Percentiles rank a stretch among this genome's conserved stretches.
These are phyloP conservation scores for Sisyra nigra DNA, from an alignment of 2,888 invertebrate species.

Conservation along the genomic window DNA sequence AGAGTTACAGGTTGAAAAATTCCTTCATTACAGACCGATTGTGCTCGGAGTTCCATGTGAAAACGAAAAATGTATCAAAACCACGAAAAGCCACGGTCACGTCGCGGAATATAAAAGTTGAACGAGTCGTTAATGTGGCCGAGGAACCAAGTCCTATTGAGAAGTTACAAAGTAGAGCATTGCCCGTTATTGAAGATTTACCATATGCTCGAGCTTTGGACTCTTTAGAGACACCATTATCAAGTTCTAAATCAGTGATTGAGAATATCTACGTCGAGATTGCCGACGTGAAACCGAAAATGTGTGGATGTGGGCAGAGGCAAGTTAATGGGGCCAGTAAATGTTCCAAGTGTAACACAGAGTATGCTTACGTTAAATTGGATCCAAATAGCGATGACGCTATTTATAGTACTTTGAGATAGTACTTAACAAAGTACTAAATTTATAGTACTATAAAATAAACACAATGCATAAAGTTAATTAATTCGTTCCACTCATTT, in stretches of 20 bases:
- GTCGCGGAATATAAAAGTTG: constrained; percentile 14
- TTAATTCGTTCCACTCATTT: no score
- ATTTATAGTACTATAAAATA: no score
- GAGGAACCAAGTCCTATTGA: constrained; percentile 24
- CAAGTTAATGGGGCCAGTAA: background rate
- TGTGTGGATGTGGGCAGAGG: background rate
- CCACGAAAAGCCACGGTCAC: constrained; percentile 13
- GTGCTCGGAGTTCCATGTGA: constrained; percentile 54
- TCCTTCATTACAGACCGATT: constrained; percentile 52
- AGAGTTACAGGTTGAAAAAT: constrained; percentile 20
- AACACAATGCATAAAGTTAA: no score
- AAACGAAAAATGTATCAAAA: constrained; percentile 31
- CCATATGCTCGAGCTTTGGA: constrained; percentile 57
- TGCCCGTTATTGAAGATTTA: constrained; percentile 43
- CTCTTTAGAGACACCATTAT: constrained; percentile 28
- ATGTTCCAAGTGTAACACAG: background rate
- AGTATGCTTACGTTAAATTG: background rate
- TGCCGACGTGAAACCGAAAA: constrained; percentile 12
- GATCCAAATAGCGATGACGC: background rate
- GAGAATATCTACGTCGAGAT: constrained; percentile 60
- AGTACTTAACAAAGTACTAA: background rate
- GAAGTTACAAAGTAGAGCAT: constrained; percentile 33
- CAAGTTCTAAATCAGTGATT: constrained; percentile 21
- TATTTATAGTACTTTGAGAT: constrained; percentile 2
- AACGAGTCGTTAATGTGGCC: constrained; percentile 11